Percentiles rank a stretch among this genome's conserved stretches.
Evolutionary conservation across 2,888 invertebrate genomes (phyloP).

Genomic region (Meiosimyza platycephala): DNA sequence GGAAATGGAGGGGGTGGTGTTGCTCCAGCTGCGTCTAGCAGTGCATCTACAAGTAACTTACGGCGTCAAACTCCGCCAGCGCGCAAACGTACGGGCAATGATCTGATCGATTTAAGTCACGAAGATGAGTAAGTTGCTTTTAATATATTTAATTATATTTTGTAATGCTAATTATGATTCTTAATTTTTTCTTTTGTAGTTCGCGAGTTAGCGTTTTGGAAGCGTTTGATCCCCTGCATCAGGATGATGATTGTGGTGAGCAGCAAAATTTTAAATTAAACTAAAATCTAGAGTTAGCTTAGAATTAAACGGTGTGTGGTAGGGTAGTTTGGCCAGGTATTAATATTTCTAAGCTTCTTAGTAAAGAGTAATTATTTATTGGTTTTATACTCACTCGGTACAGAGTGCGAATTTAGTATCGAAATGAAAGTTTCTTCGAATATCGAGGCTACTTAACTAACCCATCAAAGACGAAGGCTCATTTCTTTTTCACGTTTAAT

Average conservation of each 20-base stretch:
- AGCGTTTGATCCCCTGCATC: constrained; percentile 84
- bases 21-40: neutral
- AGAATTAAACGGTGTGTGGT: too few relatives aligned
- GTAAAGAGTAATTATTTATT: too few relatives aligned
- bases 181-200: constrained; percentile 50
- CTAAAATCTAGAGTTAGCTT: neutral
- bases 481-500: too few relatives aligned
- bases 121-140: constrained; percentile 62
- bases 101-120: constrained; percentile 64
- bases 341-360: too few relatives aligned
- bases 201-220: constrained; percentile 74
- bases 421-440: too few relatives aligned
- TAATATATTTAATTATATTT: neutral
- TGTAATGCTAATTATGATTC: neutral
- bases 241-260: constrained; percentile 66
- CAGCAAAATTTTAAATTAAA: constrained; percentile 1
- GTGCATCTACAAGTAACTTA: neutral
- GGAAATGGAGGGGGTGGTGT: constrained; percentile 29
- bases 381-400: too few relatives aligned
- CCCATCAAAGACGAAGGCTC: too few relatives aligned
- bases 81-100: constrained; percentile 54
- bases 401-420: too few relatives aligned
- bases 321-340: too few relatives aligned
- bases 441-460: too few relatives aligned
- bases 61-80: constrained; percentile 48